phyloP scores from a whole-genome alignment of 2,113 vertebrate genomes.

The Rhadina sibilatrix region DNA sequence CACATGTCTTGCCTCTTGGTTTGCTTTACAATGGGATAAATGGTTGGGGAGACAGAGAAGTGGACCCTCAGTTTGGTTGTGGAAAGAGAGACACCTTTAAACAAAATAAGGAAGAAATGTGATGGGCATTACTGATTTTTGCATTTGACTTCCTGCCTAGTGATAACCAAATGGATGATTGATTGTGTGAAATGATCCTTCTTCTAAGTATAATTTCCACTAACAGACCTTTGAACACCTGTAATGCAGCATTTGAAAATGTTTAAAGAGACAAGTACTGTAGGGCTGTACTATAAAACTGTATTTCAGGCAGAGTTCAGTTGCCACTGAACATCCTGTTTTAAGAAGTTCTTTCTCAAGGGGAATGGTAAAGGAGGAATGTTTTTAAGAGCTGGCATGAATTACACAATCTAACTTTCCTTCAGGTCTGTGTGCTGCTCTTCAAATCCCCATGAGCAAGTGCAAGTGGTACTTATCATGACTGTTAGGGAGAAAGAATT shows the following conservation, averaged over 20 bases:
- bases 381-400: background rate
- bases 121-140: background rate
- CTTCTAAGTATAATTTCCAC: background rate
- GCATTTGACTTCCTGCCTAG: background rate
- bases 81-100: background rate
- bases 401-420: background rate
- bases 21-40: background rate
- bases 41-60: background rate
- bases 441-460: background rate
- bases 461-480: background rate
- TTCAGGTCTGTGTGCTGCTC: background rate
- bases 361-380: background rate
- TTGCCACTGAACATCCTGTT: background rate
- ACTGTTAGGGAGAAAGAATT: background rate
- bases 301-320: background rate
- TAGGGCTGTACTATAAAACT: background rate
- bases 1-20: background rate
- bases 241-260: background rate
- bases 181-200: background rate
- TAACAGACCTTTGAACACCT: background rate
- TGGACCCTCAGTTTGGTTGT: background rate
- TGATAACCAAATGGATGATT: background rate
- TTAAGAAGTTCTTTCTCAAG: background rate
- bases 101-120: background rate
- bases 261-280: background rate